A percentile compares a stretch with the other conserved stretches of the same genome.
Conservation (phyloP, 2,113 vertebrate genomes). For the Bos javanicus region DNA sequence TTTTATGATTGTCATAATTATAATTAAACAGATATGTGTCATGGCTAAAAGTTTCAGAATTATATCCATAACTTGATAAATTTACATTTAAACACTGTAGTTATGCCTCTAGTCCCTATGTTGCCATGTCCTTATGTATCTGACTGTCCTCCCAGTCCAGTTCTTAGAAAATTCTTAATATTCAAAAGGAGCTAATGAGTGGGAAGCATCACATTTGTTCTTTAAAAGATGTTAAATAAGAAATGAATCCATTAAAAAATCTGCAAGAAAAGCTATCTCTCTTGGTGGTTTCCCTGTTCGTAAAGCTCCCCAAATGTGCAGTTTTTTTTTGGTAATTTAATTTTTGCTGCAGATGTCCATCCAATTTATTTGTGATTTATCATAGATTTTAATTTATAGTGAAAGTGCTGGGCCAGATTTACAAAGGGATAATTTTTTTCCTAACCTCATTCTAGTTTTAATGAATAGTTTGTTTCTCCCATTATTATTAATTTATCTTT, state of each 20-base stretch:
- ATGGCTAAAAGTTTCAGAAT: background rate
- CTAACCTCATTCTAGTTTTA: slow-evolving; percentile 3
- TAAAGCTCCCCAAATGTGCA: slow-evolving; percentile 1
- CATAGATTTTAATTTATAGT: slow-evolving; percentile 52
- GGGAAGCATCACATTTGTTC: background rate
- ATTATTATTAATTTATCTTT: slow-evolving; percentile 41
- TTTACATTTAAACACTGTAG: background rate
- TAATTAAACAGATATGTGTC: background rate
- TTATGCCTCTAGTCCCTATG: background rate
- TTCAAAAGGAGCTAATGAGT: slow-evolving; percentile 6
- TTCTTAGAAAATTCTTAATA: background rate
- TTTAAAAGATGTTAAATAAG: slow-evolving; percentile 30
- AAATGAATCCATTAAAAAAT: slow-evolving; percentile 35
- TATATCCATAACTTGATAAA: background rate
- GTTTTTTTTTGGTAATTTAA: slow-evolving; percentile 46
- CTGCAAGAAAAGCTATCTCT: slow-evolving; percentile 11
- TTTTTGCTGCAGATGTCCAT: slow-evolving; percentile 34
- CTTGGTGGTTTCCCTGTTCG: background rate
- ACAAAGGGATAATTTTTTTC: slow-evolving; percentile 33
- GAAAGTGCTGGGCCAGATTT: slow-evolving; percentile 8
- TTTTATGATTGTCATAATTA: background rate
- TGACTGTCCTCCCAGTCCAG: background rate
- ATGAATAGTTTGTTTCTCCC: slow-evolving; percentile 14
- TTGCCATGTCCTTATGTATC: background rate
- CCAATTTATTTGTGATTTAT: slow-evolving; percentile 50